Evolutionary conservation across 2,888 invertebrate genomes (phyloP), one percentile per base, ranked within the genome.

Genomic region (Eristalinus aeneus): DNA sequence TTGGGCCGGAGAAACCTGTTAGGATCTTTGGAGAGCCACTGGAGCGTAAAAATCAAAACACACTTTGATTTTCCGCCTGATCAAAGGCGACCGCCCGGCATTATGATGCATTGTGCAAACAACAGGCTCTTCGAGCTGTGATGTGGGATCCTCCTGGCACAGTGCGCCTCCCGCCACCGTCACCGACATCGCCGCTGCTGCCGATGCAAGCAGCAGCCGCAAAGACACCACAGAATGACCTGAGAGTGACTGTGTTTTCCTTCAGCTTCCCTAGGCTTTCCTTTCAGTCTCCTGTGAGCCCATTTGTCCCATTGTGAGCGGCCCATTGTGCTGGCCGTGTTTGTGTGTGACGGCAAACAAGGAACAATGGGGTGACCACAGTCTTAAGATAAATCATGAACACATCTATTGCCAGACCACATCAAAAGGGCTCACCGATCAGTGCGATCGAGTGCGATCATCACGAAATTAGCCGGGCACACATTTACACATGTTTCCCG

Each of bases 51-150:
- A 82, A 86, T 86, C 86, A 86, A 86, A 86, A 86, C 82, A 86
- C 73, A 86, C 82, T 82, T 86, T 86, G 86, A 82, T 86, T 86
- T 86, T 86, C 86, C 82, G 86, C 82, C 86, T 78, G 77, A 86
- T 86, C 86, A 86, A 86, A 86, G 81, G 86, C 32, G 53, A 63
- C 79, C 82, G 73, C 81, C 71, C 58, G 67, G 54, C 72, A 76
- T 31, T 53, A 16, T 54, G 56, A 54, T 39, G 53, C 68, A 75
- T 85, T 85, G 81, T 73, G 76, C 81, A 85, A 85, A 85, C 72
- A 85, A 56, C 75, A 27, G 84, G 36, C 56, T 20, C 46, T 53
- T 67, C 54, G 39, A 61, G 32, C 73, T 46, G 46, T 46, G 46
- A 72, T 31, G n/a, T 68, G 56, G 64, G 65, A 69, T 86, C 78